Evolutionary conservation across 2,113 vertebrate genomes (phyloP).

Genomic region (Xiphias gladius): DNA sequence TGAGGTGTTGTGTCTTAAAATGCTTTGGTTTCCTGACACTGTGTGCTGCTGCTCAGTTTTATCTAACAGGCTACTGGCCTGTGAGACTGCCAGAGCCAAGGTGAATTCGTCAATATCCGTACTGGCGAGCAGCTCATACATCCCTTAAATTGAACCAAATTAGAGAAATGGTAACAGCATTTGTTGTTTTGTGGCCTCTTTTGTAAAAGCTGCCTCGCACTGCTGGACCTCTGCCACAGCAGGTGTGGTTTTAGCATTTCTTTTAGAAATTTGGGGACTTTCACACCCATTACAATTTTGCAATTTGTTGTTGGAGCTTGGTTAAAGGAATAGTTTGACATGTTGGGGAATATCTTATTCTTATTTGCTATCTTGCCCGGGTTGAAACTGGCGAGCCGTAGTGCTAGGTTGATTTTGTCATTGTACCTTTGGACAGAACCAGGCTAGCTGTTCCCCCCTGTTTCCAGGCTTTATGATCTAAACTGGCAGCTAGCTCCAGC

Average conservation of each 20-base stretch:
- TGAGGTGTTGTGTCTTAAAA: neutral
- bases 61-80: neutral
- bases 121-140: neutral
- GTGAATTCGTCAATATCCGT: neutral
- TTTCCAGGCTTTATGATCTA: neutral
- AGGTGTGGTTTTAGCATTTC: neutral
- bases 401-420: neutral
- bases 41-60: neutral
- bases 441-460: neutral
- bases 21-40: neutral
- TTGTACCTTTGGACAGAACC: neutral
- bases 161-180: neutral
- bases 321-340: neutral
- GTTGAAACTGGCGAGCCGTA: neutral
- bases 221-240: neutral
- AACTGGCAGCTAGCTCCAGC: neutral
- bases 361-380: neutral
- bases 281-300: neutral
- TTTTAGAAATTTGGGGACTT: too few species aligned
- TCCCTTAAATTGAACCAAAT: slow-evolving; percentile 15
- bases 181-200: neutral
- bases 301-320: neutral
- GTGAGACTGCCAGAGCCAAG: neutral
- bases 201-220: neutral
- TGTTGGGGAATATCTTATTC: neutral